Evolutionary conservation across 2,888 invertebrate species (phyloP), one percentile per base, ranked within the genome.

Genomic region (Lordiphosa andalusiaca): DNA sequence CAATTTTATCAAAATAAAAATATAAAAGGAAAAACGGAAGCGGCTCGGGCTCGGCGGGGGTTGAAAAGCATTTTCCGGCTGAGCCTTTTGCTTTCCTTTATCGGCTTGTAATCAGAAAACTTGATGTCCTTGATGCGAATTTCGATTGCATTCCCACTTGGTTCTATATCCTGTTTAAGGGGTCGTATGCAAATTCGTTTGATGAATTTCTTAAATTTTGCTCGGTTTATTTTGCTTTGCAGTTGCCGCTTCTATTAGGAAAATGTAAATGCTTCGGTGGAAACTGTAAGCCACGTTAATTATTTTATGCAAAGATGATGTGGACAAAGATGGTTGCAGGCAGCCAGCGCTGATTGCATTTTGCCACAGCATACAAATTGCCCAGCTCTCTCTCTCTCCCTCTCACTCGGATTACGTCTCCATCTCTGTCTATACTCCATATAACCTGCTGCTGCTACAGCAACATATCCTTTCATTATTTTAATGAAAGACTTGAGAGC

Each of bases 381-480:
- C 36, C 23, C 13, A 44, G 25, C 30, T 44, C 42, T 13, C 33
- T 21, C 41, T 30, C 33, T 30, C 41, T 13, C 30, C 30, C 42
- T 13, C 33, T 21, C 41, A 13, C 33, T 30, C 41, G 2, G 19
- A 4, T 19, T 19, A 2, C 19, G 19, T 36, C 23, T 21, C 6
- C 1, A 6, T 13, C 40, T 25, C 30, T 4, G 13, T 19, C 33
- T 37, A 3, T 49, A 13, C 16, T 6, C 37, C 30, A n/a, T 42
- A 39, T 7, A 36, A 39, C 3, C 2, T 19, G n/a, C n/a, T 4
- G 16, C 25, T 25, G 6, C 25, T 7, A 42, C 13, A 35, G 30
- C 47, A 61, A 54, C 62, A 62, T 66, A 76, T 76, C 76, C 73
- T 66, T 70, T 73, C 70, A 83, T 78, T 78, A 70, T 69, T 76